These are phyloP conservation scores for Hirudinaria manillensis DNA, from an alignment of 2,888 invertebrate species.

Conservation along the genomic window DNA sequence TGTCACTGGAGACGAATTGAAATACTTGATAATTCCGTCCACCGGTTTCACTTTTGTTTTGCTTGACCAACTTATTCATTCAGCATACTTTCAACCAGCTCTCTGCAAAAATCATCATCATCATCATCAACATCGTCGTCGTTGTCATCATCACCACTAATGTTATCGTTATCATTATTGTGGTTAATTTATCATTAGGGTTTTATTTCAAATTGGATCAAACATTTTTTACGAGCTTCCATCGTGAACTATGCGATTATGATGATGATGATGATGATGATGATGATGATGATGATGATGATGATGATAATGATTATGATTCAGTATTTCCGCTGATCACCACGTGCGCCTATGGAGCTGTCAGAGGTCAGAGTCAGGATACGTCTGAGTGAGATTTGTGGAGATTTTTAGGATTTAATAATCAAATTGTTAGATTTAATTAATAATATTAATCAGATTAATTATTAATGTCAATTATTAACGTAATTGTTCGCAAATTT, in stretches of 20 bases:
- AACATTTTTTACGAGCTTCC: too few relatives aligned
- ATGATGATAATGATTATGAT: slow-evolving; percentile 9
- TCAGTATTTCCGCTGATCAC: slow-evolving; percentile 28
- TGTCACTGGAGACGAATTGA: too few relatives aligned
- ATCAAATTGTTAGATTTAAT: not conserved
- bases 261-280: slow-evolving; percentile 31
- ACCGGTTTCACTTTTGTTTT: too few relatives aligned
- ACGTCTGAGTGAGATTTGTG: slow-evolving; percentile 10
- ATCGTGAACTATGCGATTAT: too few relatives aligned
- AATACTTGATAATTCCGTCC: too few relatives aligned
- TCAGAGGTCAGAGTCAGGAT: slow-evolving; percentile 17
- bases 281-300: slow-evolving; percentile 27
- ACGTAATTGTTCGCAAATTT: too few relatives aligned
- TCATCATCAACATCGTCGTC: slow-evolving; percentile 25
- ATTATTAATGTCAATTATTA: not conserved
- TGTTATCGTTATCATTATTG: slow-evolving; percentile 22
- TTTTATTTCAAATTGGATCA: too few relatives aligned
- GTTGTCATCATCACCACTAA: slow-evolving; percentile 26
- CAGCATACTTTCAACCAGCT: not conserved
- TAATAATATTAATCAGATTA: not conserved
- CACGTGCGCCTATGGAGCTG: slow-evolving; percentile 18
- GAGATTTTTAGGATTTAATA: too few relatives aligned
- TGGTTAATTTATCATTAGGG: not conserved
- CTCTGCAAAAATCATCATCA: slow-evolving; percentile 7
- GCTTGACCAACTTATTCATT: too few relatives aligned